Evolutionary conservation across 1,140 invertebrate species (phyloP).

Genomic region (Pogonomyrmex barbatus): DNA sequence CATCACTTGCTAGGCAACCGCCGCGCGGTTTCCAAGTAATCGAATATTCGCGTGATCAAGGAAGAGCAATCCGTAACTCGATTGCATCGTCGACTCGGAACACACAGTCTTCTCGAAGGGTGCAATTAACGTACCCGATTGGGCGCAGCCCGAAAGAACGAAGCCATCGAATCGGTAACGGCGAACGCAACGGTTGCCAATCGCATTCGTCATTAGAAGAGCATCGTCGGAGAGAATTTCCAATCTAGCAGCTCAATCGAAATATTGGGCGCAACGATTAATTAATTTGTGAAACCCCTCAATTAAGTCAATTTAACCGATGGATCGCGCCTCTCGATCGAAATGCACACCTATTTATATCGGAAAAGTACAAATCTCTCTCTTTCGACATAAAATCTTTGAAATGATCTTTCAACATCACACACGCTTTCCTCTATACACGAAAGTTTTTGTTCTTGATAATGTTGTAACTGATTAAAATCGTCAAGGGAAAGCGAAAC

Average conservation of each 20-base stretch:
- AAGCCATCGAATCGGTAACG: neutral
- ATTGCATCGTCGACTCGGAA: conserved; percentile 42
- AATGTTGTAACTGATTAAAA: neutral
- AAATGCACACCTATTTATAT: neutral
- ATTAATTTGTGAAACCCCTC: neutral
- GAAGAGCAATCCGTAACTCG: neutral
- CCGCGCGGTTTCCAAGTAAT: conserved; percentile 34
- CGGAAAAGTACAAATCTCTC: neutral
- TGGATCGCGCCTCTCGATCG: neutral
- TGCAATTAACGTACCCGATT: conserved; percentile 45
- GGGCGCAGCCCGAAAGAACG: neutral
- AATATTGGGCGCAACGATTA: neutral
- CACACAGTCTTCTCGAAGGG: neutral
- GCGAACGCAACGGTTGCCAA: neutral
- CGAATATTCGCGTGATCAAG: conserved; percentile 49
- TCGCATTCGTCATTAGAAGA: neutral
- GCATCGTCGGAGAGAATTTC: neutral
- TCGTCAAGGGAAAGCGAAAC: neutral
- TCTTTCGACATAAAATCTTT: neutral
- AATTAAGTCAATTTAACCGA: neutral
- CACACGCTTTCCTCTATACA: neutral
- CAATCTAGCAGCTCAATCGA: neutral
- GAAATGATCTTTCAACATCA: neutral
- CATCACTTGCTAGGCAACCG: neutral
- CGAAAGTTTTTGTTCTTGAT: neutral